A percentile compares a stretch with the other conserved stretches of the same genome.
phyloP scores from a whole-genome alignment of 2,797 vertebrate species.

The Spinus pinus region DNA sequence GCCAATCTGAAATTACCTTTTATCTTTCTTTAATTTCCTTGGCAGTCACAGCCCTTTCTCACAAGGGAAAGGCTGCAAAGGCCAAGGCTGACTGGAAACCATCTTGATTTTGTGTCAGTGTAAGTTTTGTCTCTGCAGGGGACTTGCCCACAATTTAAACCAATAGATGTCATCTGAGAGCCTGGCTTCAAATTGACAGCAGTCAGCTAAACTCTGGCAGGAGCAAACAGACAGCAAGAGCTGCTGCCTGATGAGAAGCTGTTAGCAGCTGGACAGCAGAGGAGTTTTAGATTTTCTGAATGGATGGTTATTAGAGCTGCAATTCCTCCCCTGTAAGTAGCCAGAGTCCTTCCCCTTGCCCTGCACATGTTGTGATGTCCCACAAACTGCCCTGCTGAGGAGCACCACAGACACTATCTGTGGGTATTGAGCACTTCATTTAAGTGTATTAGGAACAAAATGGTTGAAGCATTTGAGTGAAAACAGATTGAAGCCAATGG shows the following conservation, averaged over 20 bases:
- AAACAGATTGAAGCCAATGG: background rate
- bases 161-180: background rate
- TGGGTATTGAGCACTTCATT: background rate
- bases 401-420: fast-evolving
- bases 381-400: background rate
- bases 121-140: background rate
- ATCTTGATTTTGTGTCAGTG: background rate
- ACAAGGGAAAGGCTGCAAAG: background rate
- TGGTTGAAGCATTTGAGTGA: too few species aligned
- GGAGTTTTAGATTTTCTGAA: background rate
- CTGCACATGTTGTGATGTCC: background rate
- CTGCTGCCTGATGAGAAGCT: background rate
- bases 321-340: background rate
- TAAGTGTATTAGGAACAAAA: background rate
- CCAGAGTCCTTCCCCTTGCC: background rate
- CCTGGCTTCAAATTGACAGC: background rate
- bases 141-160: background rate
- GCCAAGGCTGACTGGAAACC: background rate
- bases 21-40: background rate
- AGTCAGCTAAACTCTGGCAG: background rate
- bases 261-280: background rate
- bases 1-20: background rate
- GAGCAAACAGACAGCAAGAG: background rate
- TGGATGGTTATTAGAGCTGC: background rate
- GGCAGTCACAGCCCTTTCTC: background rate